Conservation (phyloP, 2,888 invertebrate species). For the Lochmaea capreae region DNA sequence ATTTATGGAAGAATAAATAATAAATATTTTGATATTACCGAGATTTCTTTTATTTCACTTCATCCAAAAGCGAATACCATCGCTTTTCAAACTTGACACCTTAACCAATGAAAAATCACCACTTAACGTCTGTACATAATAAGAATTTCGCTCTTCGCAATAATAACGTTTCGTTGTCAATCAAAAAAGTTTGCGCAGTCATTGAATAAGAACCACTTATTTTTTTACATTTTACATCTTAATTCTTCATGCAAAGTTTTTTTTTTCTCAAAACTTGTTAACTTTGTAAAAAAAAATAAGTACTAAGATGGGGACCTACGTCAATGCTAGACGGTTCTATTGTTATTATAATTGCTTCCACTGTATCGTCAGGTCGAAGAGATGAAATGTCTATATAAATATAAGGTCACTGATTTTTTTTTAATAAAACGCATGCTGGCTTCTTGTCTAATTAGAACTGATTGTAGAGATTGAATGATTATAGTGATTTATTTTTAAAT, state of each 20-base stretch:
- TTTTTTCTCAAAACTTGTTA: conserved; percentile 30
- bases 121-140: conserved; percentile 33
- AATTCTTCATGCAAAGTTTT: conserved; percentile 22
- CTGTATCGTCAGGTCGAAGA: neutral
- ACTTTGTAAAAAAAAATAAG: conserved; percentile 19
- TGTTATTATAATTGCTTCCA: conserved; percentile 20
- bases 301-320: conserved; percentile 26
- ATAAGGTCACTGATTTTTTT: neutral
- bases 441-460: too few species aligned
- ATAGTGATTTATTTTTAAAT: too few species aligned
- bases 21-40: neutral
- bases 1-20: too few species aligned
- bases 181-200: conserved; percentile 29
- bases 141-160: conserved; percentile 19
- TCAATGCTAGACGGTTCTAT: conserved; percentile 26
- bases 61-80: conserved; percentile 14
- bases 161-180: conserved; percentile 34
- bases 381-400: neutral
- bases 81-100: conserved; percentile 20
- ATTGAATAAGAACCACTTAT: conserved; percentile 28
- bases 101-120: conserved; percentile 26
- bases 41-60: conserved; percentile 1
- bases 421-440: neutral
- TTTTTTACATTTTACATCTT: conserved; percentile 26
- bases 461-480: too few species aligned